Conservation (phyloP, 2,113 vertebrate genomes). For the Ploceus nigricollis region DNA sequence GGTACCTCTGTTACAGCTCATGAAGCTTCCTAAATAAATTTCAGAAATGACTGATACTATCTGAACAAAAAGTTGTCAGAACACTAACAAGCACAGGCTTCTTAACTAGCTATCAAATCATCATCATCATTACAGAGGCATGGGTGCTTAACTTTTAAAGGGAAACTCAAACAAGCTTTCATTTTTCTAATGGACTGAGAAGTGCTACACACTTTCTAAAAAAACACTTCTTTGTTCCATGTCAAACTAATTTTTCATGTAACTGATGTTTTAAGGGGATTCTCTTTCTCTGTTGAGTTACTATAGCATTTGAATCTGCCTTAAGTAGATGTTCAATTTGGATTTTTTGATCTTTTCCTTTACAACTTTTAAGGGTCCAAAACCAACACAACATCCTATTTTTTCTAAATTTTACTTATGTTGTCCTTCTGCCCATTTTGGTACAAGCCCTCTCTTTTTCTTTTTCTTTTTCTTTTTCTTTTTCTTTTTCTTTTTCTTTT, state of each 20-base stretch:
- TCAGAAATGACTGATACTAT: background rate
- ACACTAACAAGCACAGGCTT: background rate
- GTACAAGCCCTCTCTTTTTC: fast-evolving
- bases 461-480: background rate
- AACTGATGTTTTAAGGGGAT: background rate
- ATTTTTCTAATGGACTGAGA: background rate
- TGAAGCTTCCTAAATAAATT: background rate
- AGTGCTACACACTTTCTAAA: background rate
- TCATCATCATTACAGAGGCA: conserved; percentile 1
- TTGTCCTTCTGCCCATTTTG: background rate
- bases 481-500: background rate
- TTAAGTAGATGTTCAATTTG: background rate
- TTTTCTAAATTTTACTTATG: background rate
- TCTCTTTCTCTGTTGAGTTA: background rate
- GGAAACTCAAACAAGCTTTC: background rate
- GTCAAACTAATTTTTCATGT: background rate
- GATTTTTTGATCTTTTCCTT: background rate
- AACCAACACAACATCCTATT: background rate
- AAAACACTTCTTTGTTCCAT: background rate
- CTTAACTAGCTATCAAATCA: background rate
- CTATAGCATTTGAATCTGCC: background rate
- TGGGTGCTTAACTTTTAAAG: background rate
- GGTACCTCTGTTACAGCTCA: background rate
- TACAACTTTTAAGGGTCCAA: background rate
- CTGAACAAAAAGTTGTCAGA: background rate